Percentiles rank a stretch among this genome's conserved stretches.
These are phyloP conservation scores for Tenthredo distinguenda DNA, from an alignment of 2,888 invertebrate species.

Conservation along the genomic window DNA sequence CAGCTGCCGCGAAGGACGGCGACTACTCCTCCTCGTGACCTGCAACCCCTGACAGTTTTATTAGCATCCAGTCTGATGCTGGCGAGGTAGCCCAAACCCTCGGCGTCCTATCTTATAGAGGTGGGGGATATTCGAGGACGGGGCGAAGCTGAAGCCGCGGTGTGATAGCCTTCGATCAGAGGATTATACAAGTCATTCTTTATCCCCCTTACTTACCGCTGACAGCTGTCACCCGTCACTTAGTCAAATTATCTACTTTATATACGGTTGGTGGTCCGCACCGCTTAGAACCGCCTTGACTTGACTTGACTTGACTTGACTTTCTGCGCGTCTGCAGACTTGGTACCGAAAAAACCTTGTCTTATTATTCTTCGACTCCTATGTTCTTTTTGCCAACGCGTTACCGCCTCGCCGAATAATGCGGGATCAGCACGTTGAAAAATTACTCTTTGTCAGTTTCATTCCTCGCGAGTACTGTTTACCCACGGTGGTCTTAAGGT, in stretches of 20 bases:
- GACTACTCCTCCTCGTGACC: slow-evolving; percentile 48
- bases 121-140: neutral
- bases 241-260: slow-evolving; percentile 54
- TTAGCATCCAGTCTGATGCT: slow-evolving; percentile 51
- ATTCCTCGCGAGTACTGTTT: neutral
- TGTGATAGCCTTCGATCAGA: slow-evolving; percentile 49
- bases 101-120: neutral
- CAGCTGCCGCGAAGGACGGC: slow-evolving; percentile 49
- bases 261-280: slow-evolving; percentile 32
- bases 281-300: neutral
- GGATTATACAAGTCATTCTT: slow-evolving; percentile 52
- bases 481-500: neutral
- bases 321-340: slow-evolving; percentile 22
- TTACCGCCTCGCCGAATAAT: neutral
- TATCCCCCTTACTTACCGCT: slow-evolving; percentile 52
- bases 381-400: neutral
- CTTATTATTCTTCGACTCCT: neutral
- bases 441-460: slow-evolving; percentile 3
- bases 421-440: neutral
- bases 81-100: slow-evolving; percentile 10
- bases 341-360: neutral
- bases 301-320: neutral
- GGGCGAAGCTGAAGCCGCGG: slow-evolving; percentile 7
- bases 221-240: slow-evolving; percentile 59
- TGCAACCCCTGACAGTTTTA: slow-evolving; percentile 55